Conservation (phyloP, 2,113 vertebrate species). For the Melanostigma gelatinosum region DNA sequence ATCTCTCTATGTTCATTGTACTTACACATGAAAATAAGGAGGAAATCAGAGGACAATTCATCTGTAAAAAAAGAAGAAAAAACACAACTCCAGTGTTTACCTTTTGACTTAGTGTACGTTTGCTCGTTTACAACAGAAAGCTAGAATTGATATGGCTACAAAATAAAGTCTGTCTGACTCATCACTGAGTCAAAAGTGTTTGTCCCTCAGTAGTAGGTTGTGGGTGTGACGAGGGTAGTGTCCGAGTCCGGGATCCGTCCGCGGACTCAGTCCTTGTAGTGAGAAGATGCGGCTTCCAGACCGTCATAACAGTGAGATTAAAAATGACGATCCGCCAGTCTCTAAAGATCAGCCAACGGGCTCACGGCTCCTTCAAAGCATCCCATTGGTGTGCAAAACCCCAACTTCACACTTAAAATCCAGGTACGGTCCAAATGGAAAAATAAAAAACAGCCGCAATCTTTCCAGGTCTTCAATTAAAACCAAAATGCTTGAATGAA, state of each 20-base stretch:
- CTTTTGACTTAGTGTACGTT: constrained; percentile 78
- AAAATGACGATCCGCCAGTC: constrained; percentile 8
- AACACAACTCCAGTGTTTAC: constrained; percentile 85
- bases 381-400: constrained; percentile 56
- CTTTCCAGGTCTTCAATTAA: constrained; percentile 19
- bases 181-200: constrained; percentile 44
- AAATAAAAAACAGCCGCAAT: constrained; percentile 17
- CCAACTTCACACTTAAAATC: constrained; percentile 49
- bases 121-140: constrained; percentile 74
- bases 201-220: constrained; percentile 82
- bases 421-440: constrained; percentile 46
- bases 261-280: constrained; percentile 25
- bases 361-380: constrained; percentile 41
- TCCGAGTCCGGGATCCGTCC: constrained; percentile 19
- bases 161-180: constrained; percentile 53
- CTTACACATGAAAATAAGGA: constrained; percentile 68
- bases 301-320: constrained; percentile 34
- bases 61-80: constrained; percentile 67
- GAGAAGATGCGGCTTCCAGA: constrained; percentile 30
- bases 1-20: constrained; percentile 73
- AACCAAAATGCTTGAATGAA: constrained; percentile 15
- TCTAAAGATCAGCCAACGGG: constrained; percentile 22
- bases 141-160: constrained; percentile 67
- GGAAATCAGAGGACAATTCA: constrained; percentile 51
- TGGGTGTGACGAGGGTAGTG: constrained; percentile 52